Evolutionary conservation across 2,888 invertebrate genomes (phyloP), one percentile per base, ranked within the genome.

Genomic region (Odontomyia ornata): DNA sequence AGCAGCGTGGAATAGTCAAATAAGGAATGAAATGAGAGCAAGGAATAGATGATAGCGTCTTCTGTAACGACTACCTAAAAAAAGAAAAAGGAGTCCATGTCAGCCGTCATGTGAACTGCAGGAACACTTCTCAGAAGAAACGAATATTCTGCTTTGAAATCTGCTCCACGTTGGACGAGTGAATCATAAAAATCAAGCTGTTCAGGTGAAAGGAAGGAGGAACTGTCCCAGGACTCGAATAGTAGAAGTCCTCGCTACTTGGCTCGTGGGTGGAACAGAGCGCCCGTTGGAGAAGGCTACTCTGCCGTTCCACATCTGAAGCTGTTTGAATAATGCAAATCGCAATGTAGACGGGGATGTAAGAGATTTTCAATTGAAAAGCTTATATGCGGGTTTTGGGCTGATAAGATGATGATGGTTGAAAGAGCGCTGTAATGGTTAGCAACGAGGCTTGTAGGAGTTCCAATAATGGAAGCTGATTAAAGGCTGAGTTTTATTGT

Each of bases 311-410:
- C 13, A 23, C 60, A 21, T 30, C 57, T 36, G 60, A 21, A 36
- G 36, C 73, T 73, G 36, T 73, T 60, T 57, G 60, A 73, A 73
- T 30, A 73, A 73, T 57, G 36, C 36, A 60, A 73, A 73, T 60
- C 60, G 73, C 43, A n/a, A 36, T 73, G 60, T 57, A 36, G 60
- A 73, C 60, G 25, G 36, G 30, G 28, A 18, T 18, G 72, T 18
- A 11, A 72, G 72, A 72, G 72, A 72, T 28, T 72, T 57, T 60
- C 73, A 73, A 73, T 73, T 60, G 73, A 57, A 57, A 60, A 60
- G 57, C 43, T 57, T 36, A 23, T 27, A 73, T 60, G 11, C 43
- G 13, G n/a, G 21, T 21, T 60, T 56, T 27, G 9, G 28, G 28
- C 13, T 9, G 69, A n/a, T 36, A 27, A 43, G 56, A 69, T 1